Evolutionary conservation across 2,888 invertebrate species (phyloP).

Genomic region (Carterocephalus palaemon): DNA sequence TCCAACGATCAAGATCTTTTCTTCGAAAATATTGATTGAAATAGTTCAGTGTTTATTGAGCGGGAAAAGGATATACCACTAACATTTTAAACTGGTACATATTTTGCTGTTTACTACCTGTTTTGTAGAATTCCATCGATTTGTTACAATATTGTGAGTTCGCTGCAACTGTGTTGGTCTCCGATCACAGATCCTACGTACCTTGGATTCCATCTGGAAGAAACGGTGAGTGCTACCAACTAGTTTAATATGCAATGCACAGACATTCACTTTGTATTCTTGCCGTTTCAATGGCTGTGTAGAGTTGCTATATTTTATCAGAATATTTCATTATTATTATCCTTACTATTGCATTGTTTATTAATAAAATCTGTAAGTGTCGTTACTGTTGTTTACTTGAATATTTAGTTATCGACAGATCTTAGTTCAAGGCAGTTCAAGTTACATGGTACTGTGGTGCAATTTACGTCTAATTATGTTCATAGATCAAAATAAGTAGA

Average conservation of each 20-base stretch:
- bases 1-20: too few species aligned
- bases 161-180: conserved; percentile 30
- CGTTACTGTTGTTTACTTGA: too few species aligned
- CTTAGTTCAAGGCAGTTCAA: too few species aligned
- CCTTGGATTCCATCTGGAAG: conserved; percentile 46
- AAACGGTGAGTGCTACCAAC: conserved; percentile 45
- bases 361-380: too few species aligned
- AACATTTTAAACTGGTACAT: conserved; percentile 10
- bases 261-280: conserved; percentile 15
- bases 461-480: too few species aligned
- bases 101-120: conserved; percentile 8
- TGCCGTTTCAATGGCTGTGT: background rate
- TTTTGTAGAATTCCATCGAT: conserved; percentile 24
- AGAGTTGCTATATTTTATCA: background rate
- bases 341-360: background rate
- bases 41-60: too few species aligned
- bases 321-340: background rate
- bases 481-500: too few species aligned
- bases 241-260: background rate
- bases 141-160: conserved; percentile 26
- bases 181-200: conserved; percentile 3
- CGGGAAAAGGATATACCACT: background rate
- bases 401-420: too few species aligned
- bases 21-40: too few species aligned
- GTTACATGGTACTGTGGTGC: too few species aligned